Evolutionary conservation across 2,888 invertebrate genomes (phyloP), one percentile per base, ranked within the genome.

Genomic region (Colostygia pectinataria): DNA sequence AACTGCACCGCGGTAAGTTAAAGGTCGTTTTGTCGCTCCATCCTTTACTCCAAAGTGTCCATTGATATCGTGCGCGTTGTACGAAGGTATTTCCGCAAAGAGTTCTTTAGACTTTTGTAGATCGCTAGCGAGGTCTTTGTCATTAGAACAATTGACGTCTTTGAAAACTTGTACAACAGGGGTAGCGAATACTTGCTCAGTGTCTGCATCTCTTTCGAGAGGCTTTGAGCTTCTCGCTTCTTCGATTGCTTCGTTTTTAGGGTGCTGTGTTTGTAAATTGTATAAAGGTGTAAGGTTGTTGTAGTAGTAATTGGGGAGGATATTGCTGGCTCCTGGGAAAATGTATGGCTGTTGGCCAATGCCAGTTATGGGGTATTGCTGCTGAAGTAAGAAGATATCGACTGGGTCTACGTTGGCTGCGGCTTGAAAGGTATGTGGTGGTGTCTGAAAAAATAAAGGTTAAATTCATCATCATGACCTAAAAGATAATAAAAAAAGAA

Each of bases 151-250:
- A 43, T 87, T 86, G 27, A 79, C 78, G 53, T 87, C 71, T 68
- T 85, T 88, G 44, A 88, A 89, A 1, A 90, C 83, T 68, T 78
- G 79, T 1, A 88, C 72, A 15, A 87, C 68, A 20, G 77, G 73
- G 24, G 70, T 64, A 15, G 59, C 53, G 40, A 60, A 70, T 39
- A 66, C 65, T 48, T 70, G 66, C 66, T 81, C 77, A 28, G 58
- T 59, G 12, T 52, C 50, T 33, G 63, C 75, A 54, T 82, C 80
- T 73, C 64, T 65, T 13, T 48, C 61, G 69, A 75, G 72, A 77
- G 72, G 70, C 65, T 59, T 66, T 5, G 60, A 58, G 39, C 44
- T 48, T 39, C 6, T 56, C 25, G 33, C 42, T 34, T 33, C 45
- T 6, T 49, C 43, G 20, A 7, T 38, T 13, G 12, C 18, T 10